Conservation (phyloP, 2,888 invertebrate genomes). For the Hartigia nigra region DNA sequence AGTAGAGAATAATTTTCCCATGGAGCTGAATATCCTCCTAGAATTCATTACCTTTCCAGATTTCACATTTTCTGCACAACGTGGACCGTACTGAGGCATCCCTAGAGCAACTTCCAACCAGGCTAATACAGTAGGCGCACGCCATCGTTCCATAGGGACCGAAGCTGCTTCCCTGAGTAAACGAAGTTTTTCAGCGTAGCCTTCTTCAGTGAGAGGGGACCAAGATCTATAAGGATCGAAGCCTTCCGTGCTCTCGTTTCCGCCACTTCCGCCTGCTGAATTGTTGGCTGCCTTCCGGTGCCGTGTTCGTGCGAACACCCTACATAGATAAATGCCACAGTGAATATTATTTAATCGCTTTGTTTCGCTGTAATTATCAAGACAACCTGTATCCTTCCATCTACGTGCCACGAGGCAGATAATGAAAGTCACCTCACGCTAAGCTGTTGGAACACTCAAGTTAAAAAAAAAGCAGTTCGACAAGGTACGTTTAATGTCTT, state of each 20-base stretch:
- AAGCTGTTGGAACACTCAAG: not conserved
- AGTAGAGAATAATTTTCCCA: not conserved
- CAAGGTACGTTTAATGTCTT: not conserved
- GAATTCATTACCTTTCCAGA: conserved; percentile 83
- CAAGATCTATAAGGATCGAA: conserved; percentile 71
- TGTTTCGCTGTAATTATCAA: not conserved
- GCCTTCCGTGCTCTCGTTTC: conserved; percentile 69
- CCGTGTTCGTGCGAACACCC: conserved; percentile 87
- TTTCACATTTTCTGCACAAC: conserved; percentile 93
- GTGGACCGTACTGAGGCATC: conserved; percentile 92
- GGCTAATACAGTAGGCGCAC: conserved; percentile 91
- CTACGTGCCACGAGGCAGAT: not conserved
- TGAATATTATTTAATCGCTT: not conserved
- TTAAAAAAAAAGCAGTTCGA: not conserved
- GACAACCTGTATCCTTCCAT: not conserved
- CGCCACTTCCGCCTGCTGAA: conserved; percentile 68
- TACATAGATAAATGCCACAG: conserved; percentile 29
- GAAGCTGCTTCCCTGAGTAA: conserved; percentile 84
- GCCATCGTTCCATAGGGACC: conserved; percentile 90
- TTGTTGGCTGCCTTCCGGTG: conserved; percentile 82
- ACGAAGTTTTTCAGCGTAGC: conserved; percentile 81
- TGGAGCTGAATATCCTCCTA: conserved; percentile 7
- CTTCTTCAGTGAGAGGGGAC: conserved; percentile 77
- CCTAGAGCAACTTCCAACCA: conserved; percentile 95
- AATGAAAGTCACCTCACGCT: not conserved